phyloP scores from a whole-genome alignment of 2,797 vertebrate genomes.

The Dermochelys coriacea region DNA sequence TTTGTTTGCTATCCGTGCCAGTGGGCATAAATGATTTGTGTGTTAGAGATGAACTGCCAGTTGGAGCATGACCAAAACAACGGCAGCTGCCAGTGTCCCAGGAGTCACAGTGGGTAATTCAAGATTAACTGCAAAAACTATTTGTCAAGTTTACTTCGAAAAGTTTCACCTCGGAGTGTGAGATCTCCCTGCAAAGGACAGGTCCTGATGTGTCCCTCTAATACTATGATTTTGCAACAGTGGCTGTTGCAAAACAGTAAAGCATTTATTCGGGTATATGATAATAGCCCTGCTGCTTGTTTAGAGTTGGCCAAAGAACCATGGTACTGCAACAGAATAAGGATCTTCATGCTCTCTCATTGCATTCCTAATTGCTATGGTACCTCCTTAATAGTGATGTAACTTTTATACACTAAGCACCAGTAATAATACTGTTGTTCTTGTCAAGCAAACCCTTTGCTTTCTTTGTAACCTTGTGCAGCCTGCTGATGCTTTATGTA shows the following conservation, averaged over 20 bases:
- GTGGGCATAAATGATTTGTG: not conserved
- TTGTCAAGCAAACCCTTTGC: conserved; percentile 30
- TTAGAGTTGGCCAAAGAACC: not conserved
- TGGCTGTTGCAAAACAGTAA: not conserved
- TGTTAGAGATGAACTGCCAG: not conserved
- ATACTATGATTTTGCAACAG: not conserved
- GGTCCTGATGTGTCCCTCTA: not conserved
- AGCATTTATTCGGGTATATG: not conserved
- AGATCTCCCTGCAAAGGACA: not conserved
- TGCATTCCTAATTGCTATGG: not conserved
- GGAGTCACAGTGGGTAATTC: not conserved
- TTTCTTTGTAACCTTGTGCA: conserved; percentile 39
- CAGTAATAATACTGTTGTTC: not conserved
- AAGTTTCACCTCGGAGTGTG: not conserved
- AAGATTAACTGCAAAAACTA: not conserved
- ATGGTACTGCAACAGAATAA: not conserved
- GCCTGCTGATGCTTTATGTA: conserved; percentile 1
- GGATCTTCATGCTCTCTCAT: accelerated
- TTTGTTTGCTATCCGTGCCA: conserved; percentile 1
- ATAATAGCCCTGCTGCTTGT: not conserved
- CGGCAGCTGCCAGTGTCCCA: not conserved
- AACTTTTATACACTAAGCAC: conserved; percentile 38
- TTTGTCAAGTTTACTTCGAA: not conserved
- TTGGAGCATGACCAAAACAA: not conserved
- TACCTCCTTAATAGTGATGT: not conserved